These are phyloP conservation scores for Eubasilissa splendida DNA, from an alignment of 2,888 invertebrate species.

Conservation along the genomic window DNA sequence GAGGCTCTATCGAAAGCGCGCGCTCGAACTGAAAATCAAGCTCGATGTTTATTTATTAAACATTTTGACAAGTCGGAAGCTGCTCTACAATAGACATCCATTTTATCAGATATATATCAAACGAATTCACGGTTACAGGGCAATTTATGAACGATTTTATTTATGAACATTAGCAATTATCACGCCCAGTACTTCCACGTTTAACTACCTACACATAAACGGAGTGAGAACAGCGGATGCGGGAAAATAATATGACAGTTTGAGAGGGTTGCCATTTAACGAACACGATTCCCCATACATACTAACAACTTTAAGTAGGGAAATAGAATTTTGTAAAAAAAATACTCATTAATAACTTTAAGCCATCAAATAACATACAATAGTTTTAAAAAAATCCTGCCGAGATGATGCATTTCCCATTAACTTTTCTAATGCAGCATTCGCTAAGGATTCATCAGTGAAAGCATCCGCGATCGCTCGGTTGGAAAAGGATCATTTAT, in stretches of 20 bases:
- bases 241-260: constrained; percentile 20
- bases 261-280: constrained; percentile 11
- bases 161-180: constrained; percentile 5
- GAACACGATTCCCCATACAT: neutral
- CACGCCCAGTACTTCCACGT: neutral
- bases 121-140: neutral
- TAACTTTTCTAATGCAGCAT: neutral
- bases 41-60: neutral
- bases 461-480: neutral
- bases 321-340: too few relatives aligned
- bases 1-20: constrained; percentile 22
- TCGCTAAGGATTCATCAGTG: constrained; percentile 20
- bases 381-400: neutral
- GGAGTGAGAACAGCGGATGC: neutral
- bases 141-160: constrained; percentile 2
- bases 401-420: constrained; percentile 21
- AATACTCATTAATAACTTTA: too few relatives aligned
- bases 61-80: too few relatives aligned
- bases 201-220: neutral
- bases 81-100: too few relatives aligned
- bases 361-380: neutral
- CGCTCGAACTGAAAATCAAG: neutral
- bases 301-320: neutral
- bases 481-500: constrained; percentile 20
- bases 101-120: too few relatives aligned